phyloP scores from a whole-genome alignment of 2,113 vertebrate species.

The Pangasianodon gigas region DNA sequence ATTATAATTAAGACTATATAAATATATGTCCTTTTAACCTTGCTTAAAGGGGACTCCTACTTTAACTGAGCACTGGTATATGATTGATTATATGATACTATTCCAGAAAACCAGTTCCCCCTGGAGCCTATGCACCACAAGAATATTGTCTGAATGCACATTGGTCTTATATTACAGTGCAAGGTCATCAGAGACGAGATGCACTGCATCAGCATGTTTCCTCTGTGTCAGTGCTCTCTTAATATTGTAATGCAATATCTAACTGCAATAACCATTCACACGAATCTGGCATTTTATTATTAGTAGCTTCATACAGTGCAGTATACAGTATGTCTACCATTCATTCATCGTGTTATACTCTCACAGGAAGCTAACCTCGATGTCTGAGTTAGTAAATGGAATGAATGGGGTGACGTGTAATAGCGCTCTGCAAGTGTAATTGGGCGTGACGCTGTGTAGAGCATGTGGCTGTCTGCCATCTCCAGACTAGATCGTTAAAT shows the following conservation, averaged over 20 bases:
- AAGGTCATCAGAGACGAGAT: conserved; percentile 48
- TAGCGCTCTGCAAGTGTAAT: background rate
- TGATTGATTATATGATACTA: conserved; percentile 42
- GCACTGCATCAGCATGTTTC: conserved; percentile 20
- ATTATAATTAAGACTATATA: background rate
- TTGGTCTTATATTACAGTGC: conserved; percentile 49
- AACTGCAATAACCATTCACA: background rate
- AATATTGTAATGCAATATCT: background rate
- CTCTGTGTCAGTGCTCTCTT: background rate
- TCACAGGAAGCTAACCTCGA: background rate
- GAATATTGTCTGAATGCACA: conserved; percentile 48
- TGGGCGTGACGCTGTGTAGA: conserved; percentile 18
- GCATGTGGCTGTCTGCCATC: conserved; percentile 20
- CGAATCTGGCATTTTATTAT: background rate
- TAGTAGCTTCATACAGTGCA: background rate
- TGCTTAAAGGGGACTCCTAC: conserved; percentile 8
- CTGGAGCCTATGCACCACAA: conserved; percentile 41
- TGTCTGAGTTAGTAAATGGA: background rate
- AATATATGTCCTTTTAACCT: conserved; percentile 2
- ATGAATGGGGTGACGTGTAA: conserved; percentile 13
- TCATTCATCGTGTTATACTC: background rate
- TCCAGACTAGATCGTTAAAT: conserved; percentile 24
- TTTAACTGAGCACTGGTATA: conserved; percentile 31
- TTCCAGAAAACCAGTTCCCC: conserved; percentile 44
- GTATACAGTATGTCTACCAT: background rate